These are phyloP conservation scores for Echeneis naucrates DNA, from an alignment of 2,797 vertebrate species.

Conservation along the genomic window DNA sequence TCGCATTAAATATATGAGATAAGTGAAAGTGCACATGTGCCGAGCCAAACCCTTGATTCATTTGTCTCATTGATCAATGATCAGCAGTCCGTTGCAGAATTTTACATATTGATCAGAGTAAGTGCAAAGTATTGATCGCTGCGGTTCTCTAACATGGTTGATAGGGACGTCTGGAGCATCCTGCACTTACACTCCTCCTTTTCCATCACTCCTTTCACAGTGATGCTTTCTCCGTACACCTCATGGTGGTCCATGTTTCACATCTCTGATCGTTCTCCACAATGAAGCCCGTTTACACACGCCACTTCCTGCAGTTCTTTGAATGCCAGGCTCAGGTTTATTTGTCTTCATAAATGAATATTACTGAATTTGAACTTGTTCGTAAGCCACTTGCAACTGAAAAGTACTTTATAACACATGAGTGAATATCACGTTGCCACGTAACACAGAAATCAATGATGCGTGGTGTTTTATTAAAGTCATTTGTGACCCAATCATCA, in stretches of 20 bases:
- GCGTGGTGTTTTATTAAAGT: constrained; percentile 38
- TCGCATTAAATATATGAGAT: not conserved
- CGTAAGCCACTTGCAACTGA: not conserved
- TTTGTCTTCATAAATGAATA: constrained; percentile 22
- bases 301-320: constrained; percentile 8
- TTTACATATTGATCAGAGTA: constrained; percentile 53
- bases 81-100: constrained; percentile 31
- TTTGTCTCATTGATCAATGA: constrained; percentile 36
- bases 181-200: constrained; percentile 18
- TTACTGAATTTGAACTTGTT: not conserved
- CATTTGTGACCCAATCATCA: constrained; percentile 34
- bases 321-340: constrained; percentile 23
- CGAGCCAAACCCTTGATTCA: not conserved
- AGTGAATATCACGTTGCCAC: constrained; percentile 16
- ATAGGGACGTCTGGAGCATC: constrained; percentile 28
- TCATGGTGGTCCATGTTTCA: not conserved
- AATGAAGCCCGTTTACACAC: not conserved
- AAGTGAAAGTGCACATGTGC: not conserved
- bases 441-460: constrained; percentile 34
- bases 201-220: not conserved
- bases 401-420: constrained; percentile 23
- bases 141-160: constrained; percentile 20
- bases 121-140: constrained; percentile 52
- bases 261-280: no score
- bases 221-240: not conserved